Base-by-base conservation (phyloP, 2,113 vertebrate genomes). In the Cyanoderma ruficeps region DNA sequence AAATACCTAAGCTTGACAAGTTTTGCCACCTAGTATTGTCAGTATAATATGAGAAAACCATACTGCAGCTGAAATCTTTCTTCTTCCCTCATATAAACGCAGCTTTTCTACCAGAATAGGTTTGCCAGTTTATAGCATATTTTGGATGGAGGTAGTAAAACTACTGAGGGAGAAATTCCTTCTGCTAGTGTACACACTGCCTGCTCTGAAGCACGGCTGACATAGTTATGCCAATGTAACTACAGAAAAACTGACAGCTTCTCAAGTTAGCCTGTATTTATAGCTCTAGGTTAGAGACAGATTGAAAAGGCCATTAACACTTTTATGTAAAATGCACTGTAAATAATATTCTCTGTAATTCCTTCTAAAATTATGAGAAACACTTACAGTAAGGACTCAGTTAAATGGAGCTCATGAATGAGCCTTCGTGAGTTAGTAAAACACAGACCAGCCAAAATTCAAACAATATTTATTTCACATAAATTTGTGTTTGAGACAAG, bases 291-390 rank as follows among this genome's bases (percentile, higher is more conserved):
- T 91, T 86, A 95, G 47, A 70, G 9, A 50, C 9, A 94, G 50
- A 90, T 67, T 78, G 82, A 93, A 95, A 96, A 95, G 70, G 71
- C 59, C 63, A 68, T 67, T 92, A 96, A 86, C 90, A 83, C 79
- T 91, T 79, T 1, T 27, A 37, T 33, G 18, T 42, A 63, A 93
- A 86, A 80, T 44, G 41, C 49, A 89, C 53, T 55, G 35, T 37
- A 70, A 83, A 83, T 83, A 77, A 56, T 56, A 83, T 69, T 94
- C 23, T 72, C 70, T 65, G 41, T 55, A 87, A 90, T 87, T 93
- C 82, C 21, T 71, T 91, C 71, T 67, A 87, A 87, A 85, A 89
- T 69, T 2, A n/a, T 49, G 14, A 89, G 41, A 82, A 64, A 41
- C n/a, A 57, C 13, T 60, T 52, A 60, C 7, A 60, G 23, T 28